Evolutionary conservation across 2,797 vertebrate genomes (phyloP), one percentile per base, ranked within the genome.

Genomic region (Eidolon dupreanum): DNA sequence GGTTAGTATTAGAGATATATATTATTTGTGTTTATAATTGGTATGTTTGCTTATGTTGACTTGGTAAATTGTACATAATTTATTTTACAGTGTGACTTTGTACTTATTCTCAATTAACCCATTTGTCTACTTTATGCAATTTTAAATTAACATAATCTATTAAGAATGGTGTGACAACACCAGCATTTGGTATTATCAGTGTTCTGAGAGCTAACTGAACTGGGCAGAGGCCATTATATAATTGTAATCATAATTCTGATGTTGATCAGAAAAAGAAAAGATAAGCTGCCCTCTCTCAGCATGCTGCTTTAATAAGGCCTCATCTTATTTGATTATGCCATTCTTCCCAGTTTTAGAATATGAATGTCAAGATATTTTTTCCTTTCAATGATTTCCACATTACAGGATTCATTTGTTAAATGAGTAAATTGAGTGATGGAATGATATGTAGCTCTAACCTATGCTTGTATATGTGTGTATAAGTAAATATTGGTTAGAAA

Each of bases 121-220:
- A n/a, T 84, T 71, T 79, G 49, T 93, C 46, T 10, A 63, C 22
- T 65, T 79, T 74, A 20, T 79, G 8, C 20, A 70, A 24, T 65
- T 71, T 19, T 81, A 19, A 94, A 63, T 73, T 87, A 92, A 61
- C 26, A 93, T 43, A 65, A 83, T 81, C 68, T 77, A 41, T 94
- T 92, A 89, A 78, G 41, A 61, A 66, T 89, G 15, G 36, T 49
- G 49, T 49, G 49, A 49, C 49, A 49, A 49, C 49, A 49, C 49
- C 49, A 49, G 49, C 49, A 49, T 49, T 49, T 49, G 15, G 49
- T 16, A 49, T 49, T 49, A 49, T 49, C 49, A 49, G 49, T 49
- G 49, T 49, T 49, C 49, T 49, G 49, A 49, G 41, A 77, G 6
- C 15, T 41, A 41, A 84, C 43, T 74, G 10, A 89, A 83, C 41